These are phyloP conservation scores for Danio kyathit DNA, from an alignment of 2,797 vertebrate genomes.

Conservation along the genomic window DNA sequence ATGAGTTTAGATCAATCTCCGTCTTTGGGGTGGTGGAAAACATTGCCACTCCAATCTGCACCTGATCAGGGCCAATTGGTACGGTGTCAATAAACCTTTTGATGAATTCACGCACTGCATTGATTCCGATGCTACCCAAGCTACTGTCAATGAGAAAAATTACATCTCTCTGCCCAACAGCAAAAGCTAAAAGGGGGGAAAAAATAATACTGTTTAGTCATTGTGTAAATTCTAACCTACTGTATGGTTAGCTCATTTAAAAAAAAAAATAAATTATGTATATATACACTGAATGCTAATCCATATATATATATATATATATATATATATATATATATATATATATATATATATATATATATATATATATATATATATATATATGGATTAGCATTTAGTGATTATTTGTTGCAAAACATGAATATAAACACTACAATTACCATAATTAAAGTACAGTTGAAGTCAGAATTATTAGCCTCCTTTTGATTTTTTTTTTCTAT, in stretches of 20 bases:
- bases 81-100: constrained; percentile 82
- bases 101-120: constrained; percentile 86
- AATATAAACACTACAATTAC: not conserved
- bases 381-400: not conserved
- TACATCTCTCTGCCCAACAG: constrained; percentile 90
- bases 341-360: too few relatives aligned
- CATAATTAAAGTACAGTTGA: not conserved
- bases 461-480: too few relatives aligned
- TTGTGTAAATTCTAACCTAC: constrained; percentile 13
- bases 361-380: not conserved
- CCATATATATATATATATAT: too few relatives aligned
- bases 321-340: too few relatives aligned
- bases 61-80: constrained; percentile 87
- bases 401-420: not conserved
- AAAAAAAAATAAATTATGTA: too few relatives aligned
- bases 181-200: constrained; percentile 78
- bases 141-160: constrained; percentile 96
- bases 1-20: constrained; percentile 87
- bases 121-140: constrained; percentile 79
- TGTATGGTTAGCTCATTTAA: too few relatives aligned
- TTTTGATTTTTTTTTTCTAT: too few relatives aligned
- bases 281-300: too few relatives aligned
- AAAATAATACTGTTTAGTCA: constrained; percentile 35
- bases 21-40: constrained; percentile 79
- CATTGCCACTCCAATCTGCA: constrained; percentile 89